phyloP scores from a whole-genome alignment of 2,797 vertebrate species.

The Syngnathus rostellatus region DNA sequence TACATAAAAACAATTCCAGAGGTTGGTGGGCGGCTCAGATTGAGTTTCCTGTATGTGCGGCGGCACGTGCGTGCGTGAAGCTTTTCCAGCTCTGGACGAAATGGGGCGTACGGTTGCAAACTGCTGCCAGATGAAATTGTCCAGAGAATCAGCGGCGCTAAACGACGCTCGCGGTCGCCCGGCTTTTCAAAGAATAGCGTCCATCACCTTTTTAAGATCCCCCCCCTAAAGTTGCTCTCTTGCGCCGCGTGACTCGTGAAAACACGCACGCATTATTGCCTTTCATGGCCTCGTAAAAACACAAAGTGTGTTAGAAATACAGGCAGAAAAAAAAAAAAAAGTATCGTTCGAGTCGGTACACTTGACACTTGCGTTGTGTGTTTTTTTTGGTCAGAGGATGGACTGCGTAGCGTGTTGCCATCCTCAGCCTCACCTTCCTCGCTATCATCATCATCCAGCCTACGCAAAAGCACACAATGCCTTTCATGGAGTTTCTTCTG shows the following conservation, averaged over 20 bases:
- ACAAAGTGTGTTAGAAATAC: not conserved
- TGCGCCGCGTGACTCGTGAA: not conserved
- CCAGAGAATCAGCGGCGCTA: not conserved
- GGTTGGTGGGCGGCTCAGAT: slow-evolving; percentile 48
- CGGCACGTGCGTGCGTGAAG: slow-evolving; percentile 21
- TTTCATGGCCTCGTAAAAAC: not conserved
- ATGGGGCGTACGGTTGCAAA: slow-evolving; percentile 17
- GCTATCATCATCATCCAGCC: not conserved
- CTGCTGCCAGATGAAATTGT: slow-evolving; percentile 10
- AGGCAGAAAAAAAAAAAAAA: not conserved
- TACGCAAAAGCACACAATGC: not conserved
- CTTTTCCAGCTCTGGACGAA: slow-evolving; percentile 34
- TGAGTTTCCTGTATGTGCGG: slow-evolving; percentile 36
- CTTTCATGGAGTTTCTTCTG: not conserved
- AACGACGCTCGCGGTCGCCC: not conserved
- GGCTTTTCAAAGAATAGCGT: not conserved
- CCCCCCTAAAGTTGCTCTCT: not conserved
- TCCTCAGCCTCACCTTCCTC: too few species aligned
- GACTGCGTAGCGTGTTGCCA: not conserved
- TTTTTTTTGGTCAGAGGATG: not conserved
- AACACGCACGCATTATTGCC: not conserved
- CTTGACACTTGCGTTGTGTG: too few species aligned
- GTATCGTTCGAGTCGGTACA: not conserved
- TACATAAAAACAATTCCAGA: slow-evolving; percentile 26
- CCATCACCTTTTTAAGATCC: not conserved